A percentile compares a stretch with the other conserved stretches of the same genome.
phyloP scores from a whole-genome alignment of 1,140 invertebrate species.

The Cyphomyrmex costatus region DNA sequence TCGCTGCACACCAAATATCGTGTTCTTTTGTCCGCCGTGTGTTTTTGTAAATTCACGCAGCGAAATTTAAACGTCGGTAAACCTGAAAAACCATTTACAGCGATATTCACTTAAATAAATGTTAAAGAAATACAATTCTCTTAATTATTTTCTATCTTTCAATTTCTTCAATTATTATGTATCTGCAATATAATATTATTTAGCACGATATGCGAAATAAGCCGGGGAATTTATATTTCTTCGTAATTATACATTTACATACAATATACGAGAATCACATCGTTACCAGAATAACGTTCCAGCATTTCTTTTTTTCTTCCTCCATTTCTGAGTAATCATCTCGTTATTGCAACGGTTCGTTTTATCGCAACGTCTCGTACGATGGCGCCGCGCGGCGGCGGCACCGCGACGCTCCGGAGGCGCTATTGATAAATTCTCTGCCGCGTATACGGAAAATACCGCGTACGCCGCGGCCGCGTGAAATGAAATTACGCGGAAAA shows the following conservation, averaged over 20 bases:
- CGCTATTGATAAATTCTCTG: conserved; percentile 55
- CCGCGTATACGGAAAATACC: conserved; percentile 8
- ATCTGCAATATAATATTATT: neutral
- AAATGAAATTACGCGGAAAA: conserved; percentile 48
- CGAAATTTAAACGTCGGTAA: conserved; percentile 8
- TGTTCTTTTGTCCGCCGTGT: conserved; percentile 16
- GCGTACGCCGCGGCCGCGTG: neutral
- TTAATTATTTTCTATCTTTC: conserved; percentile 1
- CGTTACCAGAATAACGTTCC: neutral
- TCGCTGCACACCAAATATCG: neutral
- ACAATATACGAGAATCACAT: neutral
- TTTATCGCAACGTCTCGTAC: conserved; percentile 19
- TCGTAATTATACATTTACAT: neutral
- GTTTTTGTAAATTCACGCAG: neutral
- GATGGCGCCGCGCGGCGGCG: conserved; percentile 25
- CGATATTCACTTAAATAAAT: conserved; percentile 16
- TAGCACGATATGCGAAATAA: neutral
- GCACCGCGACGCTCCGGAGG: neutral
- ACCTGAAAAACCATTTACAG: neutral
- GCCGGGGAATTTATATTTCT: neutral
- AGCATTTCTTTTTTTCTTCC: neutral
- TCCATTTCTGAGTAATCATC: neutral
- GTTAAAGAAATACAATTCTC: neutral
- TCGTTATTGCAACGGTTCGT: conserved; percentile 8
- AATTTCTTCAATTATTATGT: too few species aligned